Percentiles rank a stretch among this genome's conserved stretches.
phyloP scores from a whole-genome alignment of 2,113 vertebrate species.

The Phalacrocorax aristotelis region DNA sequence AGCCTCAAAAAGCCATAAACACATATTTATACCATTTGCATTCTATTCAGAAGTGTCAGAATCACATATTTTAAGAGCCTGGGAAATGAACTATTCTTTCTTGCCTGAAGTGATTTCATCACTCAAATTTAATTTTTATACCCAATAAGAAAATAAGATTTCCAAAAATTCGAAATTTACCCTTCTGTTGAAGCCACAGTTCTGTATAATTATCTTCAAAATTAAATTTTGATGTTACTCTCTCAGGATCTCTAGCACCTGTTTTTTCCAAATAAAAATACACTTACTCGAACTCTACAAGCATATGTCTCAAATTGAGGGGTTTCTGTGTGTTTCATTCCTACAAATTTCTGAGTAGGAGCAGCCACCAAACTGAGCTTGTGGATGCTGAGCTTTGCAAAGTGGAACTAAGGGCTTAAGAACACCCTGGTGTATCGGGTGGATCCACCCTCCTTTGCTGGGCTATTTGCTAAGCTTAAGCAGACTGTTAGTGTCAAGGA shows the following conservation, averaged over 20 bases:
- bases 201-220: not conserved
- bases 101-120: not conserved
- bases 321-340: not conserved
- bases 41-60: not conserved
- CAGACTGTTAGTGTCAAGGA: not conserved
- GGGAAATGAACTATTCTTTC: not conserved
- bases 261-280: not conserved
- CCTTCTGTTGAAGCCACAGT: not conserved
- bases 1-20: not conserved
- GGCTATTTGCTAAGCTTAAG: not conserved
- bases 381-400: not conserved
- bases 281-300: not conserved
- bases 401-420: not conserved
- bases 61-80: not conserved
- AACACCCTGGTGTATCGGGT: not conserved
- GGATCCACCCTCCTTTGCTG: not conserved
- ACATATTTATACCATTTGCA: not conserved
- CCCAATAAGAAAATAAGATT: not conserved
- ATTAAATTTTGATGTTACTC: fast-evolving
- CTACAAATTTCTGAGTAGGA: not conserved
- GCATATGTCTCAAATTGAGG: not conserved
- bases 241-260: not conserved
- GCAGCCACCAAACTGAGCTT: not conserved
- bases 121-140: not conserved
- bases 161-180: not conserved